Conservation (phyloP, 2,113 vertebrate species). For the Megaceryle maxima region DNA sequence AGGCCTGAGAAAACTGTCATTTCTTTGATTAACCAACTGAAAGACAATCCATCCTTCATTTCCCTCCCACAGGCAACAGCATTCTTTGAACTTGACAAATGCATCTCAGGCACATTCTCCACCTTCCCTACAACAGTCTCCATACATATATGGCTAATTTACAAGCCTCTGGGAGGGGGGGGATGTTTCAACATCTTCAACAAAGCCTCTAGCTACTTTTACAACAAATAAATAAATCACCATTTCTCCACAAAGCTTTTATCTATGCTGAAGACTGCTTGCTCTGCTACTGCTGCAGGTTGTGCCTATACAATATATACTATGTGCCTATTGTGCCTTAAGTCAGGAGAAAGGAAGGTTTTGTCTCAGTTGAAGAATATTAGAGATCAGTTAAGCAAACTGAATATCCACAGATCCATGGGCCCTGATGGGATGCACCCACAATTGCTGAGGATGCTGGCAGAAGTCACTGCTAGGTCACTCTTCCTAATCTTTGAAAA, state of each 20-base stretch:
- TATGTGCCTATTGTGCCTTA: no score
- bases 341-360: no score
- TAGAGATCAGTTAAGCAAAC: no score
- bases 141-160: background rate
- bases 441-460: no score
- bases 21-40: background rate
- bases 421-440: no score
- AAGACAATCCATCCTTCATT: background rate
- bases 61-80: background rate
- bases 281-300: background rate
- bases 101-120: background rate
- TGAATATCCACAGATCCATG: no score
- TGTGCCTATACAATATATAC: background rate
- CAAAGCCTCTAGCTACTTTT: background rate
- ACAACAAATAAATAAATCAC: background rate
- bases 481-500: no score
- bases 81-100: background rate
- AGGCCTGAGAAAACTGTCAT: background rate
- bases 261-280: background rate
- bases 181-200: background rate
- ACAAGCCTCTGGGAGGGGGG: background rate
- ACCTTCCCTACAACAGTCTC: background rate
- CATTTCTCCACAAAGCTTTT: background rate
- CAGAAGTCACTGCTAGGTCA: no score
- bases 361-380: no score